These are phyloP conservation scores for Drosophila lowei DNA, from an alignment of 1,140 invertebrate species.

Conservation along the genomic window DNA sequence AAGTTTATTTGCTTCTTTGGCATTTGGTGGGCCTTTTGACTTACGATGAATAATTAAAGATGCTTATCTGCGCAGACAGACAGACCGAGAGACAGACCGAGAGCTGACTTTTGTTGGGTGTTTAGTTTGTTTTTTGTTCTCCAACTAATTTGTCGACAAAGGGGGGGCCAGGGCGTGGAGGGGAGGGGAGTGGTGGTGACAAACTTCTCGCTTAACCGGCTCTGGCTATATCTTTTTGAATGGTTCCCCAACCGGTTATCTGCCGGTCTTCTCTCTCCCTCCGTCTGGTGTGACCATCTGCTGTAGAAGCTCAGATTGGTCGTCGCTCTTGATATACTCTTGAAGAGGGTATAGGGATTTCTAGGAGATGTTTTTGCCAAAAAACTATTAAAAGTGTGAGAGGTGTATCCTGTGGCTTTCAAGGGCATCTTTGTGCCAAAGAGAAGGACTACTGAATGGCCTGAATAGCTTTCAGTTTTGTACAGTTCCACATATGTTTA, in stretches of 20 bases:
- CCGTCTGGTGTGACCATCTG: constrained; percentile 24
- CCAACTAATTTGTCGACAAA: constrained; percentile 38
- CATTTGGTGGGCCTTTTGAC: constrained; percentile 65
- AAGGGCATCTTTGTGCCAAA: no score
- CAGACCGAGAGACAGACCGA: constrained; percentile 24
- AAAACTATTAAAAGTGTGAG: no score
- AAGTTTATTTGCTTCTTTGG: constrained; percentile 53
- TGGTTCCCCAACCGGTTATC: constrained; percentile 56
- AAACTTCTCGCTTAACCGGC: constrained; percentile 64
- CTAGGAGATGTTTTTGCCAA: no score
- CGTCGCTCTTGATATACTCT: no score
- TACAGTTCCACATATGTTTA: no score
- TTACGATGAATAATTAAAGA: constrained; percentile 76
- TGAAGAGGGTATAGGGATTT: no score
- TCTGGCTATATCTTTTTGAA: constrained; percentile 45
- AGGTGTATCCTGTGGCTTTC: no score
- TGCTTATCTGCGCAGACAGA: constrained; percentile 42
- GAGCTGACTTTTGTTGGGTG: constrained; percentile 35
- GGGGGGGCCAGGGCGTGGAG: constrained; percentile 7
- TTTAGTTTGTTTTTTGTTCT: constrained; percentile 4
- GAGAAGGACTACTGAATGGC: no score
- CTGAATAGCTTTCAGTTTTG: no score
- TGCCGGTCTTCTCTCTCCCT: constrained; percentile 3
- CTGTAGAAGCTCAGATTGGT: background rate
- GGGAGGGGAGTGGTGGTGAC: constrained; percentile 10